Percentiles rank a stretch among this genome's conserved stretches.
phyloP scores from a whole-genome alignment of 1,140 invertebrate species.

The Diorhabda sublineata region DNA sequence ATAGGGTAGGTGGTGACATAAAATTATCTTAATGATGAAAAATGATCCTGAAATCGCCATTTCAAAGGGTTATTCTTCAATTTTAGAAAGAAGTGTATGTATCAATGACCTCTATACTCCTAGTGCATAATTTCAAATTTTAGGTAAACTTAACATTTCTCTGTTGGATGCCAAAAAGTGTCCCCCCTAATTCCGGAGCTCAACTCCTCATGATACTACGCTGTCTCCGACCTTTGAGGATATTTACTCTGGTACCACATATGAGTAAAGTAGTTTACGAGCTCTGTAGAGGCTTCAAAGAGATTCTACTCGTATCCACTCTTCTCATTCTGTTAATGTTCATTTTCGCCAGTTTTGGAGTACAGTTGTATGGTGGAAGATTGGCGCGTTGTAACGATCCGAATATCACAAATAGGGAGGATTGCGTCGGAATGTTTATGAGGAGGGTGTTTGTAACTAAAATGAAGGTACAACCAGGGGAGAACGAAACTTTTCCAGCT shows the following conservation, averaged over 20 bases:
- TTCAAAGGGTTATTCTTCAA: too few relatives aligned
- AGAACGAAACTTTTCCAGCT: slow-evolving; percentile 83
- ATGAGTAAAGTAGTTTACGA: slow-evolving; percentile 99
- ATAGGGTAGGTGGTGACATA: too few relatives aligned
- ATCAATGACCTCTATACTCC: neutral
- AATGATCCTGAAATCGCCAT: too few relatives aligned
- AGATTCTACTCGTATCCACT: slow-evolving; percentile 95
- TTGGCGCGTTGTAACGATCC: slow-evolving; percentile 97
- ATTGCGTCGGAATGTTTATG: slow-evolving; percentile 95
- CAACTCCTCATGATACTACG: slow-evolving; percentile 95
- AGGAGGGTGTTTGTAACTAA: slow-evolving; percentile 95
- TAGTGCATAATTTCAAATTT: slow-evolving; percentile 15
- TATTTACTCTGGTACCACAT: slow-evolving; percentile 97
- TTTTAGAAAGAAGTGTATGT: too few relatives aligned
- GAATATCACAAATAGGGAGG: slow-evolving; percentile 72
- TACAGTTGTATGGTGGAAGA: slow-evolving; percentile 94
- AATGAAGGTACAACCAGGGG: slow-evolving; percentile 85
- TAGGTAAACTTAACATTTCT: slow-evolving; percentile 91
- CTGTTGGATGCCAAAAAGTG: slow-evolving; percentile 91
- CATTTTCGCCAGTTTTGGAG: slow-evolving; percentile 98
- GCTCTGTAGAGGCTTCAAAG: slow-evolving; percentile 97
- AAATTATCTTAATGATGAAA: too few relatives aligned
- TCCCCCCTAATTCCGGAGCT: slow-evolving; percentile 86
- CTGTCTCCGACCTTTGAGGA: slow-evolving; percentile 91
- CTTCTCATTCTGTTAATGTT: slow-evolving; percentile 98